phyloP scores from a whole-genome alignment of 2,888 invertebrate species.

The Opisthograptis luteolata region DNA sequence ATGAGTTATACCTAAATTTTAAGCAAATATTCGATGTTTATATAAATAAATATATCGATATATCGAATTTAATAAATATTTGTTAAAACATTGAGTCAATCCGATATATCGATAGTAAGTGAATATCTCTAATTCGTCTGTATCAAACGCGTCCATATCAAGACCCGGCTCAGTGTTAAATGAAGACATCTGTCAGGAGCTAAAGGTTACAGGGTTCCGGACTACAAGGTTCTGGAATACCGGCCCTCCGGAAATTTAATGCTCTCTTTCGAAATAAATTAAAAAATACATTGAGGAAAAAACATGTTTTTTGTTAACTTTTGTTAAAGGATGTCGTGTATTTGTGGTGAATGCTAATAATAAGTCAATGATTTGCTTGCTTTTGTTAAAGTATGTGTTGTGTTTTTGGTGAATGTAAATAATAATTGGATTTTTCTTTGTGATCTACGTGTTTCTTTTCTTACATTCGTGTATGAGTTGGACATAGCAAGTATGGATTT shows the following conservation, averaged over 20 bases:
- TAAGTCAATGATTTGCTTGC: background rate
- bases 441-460: too few species aligned
- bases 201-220: conserved; percentile 30
- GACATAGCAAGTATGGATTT: too few species aligned
- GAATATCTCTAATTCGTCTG: conserved; percentile 15
- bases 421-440: too few species aligned
- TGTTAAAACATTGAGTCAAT: too few species aligned
- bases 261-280: conserved; percentile 46
- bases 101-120: too few species aligned
- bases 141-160: conserved; percentile 32
- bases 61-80: too few species aligned
- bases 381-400: background rate
- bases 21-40: too few species aligned
- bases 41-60: too few species aligned
- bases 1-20: too few species aligned
- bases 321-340: background rate
- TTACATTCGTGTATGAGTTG: too few species aligned
- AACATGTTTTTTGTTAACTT: conserved; percentile 16
- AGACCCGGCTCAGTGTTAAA: conserved; percentile 39
- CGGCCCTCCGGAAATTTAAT: conserved; percentile 51
- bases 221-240: conserved; percentile 22
- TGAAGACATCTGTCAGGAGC: conserved; percentile 54
- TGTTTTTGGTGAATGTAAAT: too few species aligned
- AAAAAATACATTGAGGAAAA: conserved; percentile 30
- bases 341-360: background rate